Conservation (phyloP, 2,113 vertebrate genomes). For the Microcebus ravelobensis region DNA sequence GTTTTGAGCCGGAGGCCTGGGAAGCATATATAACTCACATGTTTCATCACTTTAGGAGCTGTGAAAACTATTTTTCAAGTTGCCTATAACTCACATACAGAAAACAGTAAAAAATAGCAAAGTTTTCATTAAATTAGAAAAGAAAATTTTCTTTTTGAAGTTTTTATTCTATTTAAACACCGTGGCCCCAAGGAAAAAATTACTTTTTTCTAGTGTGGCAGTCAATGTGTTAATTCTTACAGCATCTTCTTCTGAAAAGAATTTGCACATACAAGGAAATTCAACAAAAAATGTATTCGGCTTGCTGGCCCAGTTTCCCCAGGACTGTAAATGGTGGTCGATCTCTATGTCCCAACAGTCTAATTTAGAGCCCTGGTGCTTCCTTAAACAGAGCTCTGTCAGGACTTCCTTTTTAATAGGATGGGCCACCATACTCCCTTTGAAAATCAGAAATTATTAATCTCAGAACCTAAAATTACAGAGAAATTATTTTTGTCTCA, state of each 20-base stretch:
- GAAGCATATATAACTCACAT: too few relatives aligned
- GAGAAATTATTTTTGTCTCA: constrained; percentile 1
- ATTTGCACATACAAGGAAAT: background rate
- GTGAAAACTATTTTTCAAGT: too few relatives aligned
- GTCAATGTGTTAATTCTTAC: background rate
- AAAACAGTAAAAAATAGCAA: too few relatives aligned
- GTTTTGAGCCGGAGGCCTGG: too few relatives aligned
- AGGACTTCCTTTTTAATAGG: background rate
- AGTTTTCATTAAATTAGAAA: too few relatives aligned
- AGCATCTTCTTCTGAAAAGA: background rate
- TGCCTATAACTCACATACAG: too few relatives aligned
- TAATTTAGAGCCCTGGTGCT: background rate
- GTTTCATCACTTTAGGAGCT: too few relatives aligned
- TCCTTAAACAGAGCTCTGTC: background rate
- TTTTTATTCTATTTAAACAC: too few relatives aligned
- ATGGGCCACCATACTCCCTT: background rate
- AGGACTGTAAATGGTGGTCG: background rate
- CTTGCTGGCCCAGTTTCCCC: fast-evolving
- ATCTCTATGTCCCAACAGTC: background rate
- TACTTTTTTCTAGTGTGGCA: too few relatives aligned
- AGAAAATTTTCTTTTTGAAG: too few relatives aligned
- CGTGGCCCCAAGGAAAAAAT: too few relatives aligned
- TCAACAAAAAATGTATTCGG: background rate
- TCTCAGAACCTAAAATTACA: background rate
- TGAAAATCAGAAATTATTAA: background rate